Evolutionary conservation across 2,113 vertebrate genomes (phyloP).

Genomic region (Seriola quinqueradiata): DNA sequence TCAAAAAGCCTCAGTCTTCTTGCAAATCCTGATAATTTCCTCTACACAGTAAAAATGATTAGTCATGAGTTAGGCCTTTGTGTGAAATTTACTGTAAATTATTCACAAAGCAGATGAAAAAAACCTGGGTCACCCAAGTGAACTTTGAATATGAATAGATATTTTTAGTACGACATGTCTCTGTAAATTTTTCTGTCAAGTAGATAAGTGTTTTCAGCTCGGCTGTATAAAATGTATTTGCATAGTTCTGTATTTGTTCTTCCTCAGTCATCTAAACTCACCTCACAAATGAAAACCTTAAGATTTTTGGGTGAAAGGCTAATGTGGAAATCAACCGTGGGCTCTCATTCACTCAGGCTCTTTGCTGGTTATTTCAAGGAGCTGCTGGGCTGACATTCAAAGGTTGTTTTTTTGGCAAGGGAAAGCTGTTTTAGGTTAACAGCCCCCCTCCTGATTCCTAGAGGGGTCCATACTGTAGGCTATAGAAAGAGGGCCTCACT

Average conservation of each 20-base stretch:
- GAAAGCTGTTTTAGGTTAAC: slow-evolving; percentile 74
- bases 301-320: slow-evolving; percentile 42
- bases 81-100: slow-evolving; percentile 39
- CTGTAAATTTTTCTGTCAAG: slow-evolving; percentile 35
- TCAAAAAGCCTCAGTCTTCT: slow-evolving; percentile 19
- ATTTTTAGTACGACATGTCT: slow-evolving; percentile 8
- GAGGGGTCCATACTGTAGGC: slow-evolving; percentile 60
- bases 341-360: slow-evolving; percentile 39
- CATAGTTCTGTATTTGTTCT: slow-evolving; percentile 44
- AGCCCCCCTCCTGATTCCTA: slow-evolving; percentile 41
- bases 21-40: slow-evolving; percentile 23
- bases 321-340: slow-evolving; percentile 54
- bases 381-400: slow-evolving; percentile 65
- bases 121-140: slow-evolving; percentile 2
- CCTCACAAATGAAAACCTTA: slow-evolving; percentile 36
- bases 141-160: slow-evolving; percentile 16
- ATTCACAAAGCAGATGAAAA: background rate
- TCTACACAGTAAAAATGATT: slow-evolving; percentile 37
- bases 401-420: slow-evolving; percentile 51
- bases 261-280: slow-evolving; percentile 13
- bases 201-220: slow-evolving; percentile 38
- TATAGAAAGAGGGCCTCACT: slow-evolving; percentile 64
- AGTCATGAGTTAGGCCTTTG: slow-evolving; percentile 44
- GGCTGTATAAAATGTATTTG: slow-evolving; percentile 49
- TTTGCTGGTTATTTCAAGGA: slow-evolving; percentile 50